Percentiles rank a stretch among this genome's conserved stretches.
phyloP scores from a whole-genome alignment of 2,888 invertebrate genomes.

The Polia nebulosa region DNA sequence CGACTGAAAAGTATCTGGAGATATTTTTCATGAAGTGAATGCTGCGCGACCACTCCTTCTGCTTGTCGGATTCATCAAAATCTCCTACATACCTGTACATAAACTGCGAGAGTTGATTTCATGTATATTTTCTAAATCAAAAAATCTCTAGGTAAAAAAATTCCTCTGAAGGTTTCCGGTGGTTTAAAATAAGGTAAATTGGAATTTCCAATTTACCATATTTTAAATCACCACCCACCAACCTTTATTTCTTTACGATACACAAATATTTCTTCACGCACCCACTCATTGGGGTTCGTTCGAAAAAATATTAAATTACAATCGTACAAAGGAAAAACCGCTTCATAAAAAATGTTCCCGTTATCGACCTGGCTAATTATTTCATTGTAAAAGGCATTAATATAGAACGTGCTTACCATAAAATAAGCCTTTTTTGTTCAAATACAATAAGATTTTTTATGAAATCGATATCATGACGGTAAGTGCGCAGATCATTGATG shows the following conservation, averaged over 20 bases:
- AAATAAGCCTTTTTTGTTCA: slow-evolving; percentile 87
- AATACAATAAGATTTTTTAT: slow-evolving; percentile 84
- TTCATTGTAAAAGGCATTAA: slow-evolving; percentile 86
- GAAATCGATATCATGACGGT: slow-evolving; percentile 83
- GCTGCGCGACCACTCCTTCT: neutral
- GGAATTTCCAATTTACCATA: slow-evolving; percentile 6
- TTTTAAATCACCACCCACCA: slow-evolving; percentile 53
- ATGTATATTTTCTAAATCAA: neutral
- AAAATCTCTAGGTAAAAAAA: neutral
- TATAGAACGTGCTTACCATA: slow-evolving; percentile 85
- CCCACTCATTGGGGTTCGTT: slow-evolving; percentile 77
- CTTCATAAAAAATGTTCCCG: slow-evolving; percentile 84
- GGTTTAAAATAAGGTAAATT: no score
- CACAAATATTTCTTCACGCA: slow-evolving; percentile 75
- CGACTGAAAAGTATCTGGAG: slow-evolving; percentile 18
- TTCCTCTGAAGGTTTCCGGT: neutral
- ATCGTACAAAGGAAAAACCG: slow-evolving; percentile 82
- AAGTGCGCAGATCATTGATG: slow-evolving; percentile 80
- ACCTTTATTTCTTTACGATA: slow-evolving; percentile 76
- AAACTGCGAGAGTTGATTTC: neutral
- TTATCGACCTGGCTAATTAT: slow-evolving; percentile 89
- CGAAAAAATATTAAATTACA: slow-evolving; percentile 90
- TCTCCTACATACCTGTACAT: no score
- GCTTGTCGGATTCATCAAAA: neutral
- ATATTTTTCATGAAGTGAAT: slow-evolving; percentile 21